Conservation (phyloP, 2,888 invertebrate species). For the Taphrorychus bicolor region DNA sequence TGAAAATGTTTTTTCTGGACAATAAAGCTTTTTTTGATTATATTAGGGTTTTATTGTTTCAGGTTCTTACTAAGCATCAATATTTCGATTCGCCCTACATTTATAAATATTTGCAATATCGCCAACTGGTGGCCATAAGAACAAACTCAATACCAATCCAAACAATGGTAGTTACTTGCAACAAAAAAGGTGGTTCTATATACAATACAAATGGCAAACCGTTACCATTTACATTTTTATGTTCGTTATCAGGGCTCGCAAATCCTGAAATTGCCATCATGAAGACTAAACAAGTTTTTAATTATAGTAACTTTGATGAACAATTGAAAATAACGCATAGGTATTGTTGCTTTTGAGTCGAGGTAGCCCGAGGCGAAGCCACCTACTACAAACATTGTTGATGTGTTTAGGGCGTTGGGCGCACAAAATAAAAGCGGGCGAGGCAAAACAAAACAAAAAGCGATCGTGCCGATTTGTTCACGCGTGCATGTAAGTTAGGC, state of each 20-base stretch:
- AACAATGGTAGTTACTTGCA: not conserved
- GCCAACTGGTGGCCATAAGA: too few species aligned
- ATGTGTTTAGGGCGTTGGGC: slow-evolving; percentile 51
- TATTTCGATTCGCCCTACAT: too few species aligned
- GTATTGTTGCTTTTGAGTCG: slow-evolving; percentile 44
- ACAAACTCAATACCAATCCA: too few species aligned
- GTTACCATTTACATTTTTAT: not conserved
- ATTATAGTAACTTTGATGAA: slow-evolving; percentile 47
- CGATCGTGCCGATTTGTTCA: slow-evolving; percentile 54
- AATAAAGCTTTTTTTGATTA: too few species aligned
- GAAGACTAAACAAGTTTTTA: slow-evolving; percentile 39
- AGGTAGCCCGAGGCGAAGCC: slow-evolving; percentile 48
- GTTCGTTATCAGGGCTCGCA: slow-evolving; percentile 7
- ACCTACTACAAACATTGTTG: slow-evolving; percentile 56
- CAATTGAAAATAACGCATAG: slow-evolving; percentile 48
- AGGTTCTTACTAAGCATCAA: too few species aligned
- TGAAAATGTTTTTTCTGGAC: too few species aligned
- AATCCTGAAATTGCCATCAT: slow-evolving; percentile 19
- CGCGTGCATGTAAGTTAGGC: slow-evolving; percentile 52
- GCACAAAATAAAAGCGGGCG: slow-evolving; percentile 48
- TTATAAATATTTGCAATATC: too few species aligned
- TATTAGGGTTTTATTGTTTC: too few species aligned
- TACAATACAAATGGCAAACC: not conserved
- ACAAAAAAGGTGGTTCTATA: not conserved
- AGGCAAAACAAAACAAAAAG: slow-evolving; percentile 54